Percentiles rank a stretch among this genome's conserved stretches.
These are phyloP conservation scores for Drosophila incognita DNA, from an alignment of 2,888 invertebrate genomes.

Conservation along the genomic window DNA sequence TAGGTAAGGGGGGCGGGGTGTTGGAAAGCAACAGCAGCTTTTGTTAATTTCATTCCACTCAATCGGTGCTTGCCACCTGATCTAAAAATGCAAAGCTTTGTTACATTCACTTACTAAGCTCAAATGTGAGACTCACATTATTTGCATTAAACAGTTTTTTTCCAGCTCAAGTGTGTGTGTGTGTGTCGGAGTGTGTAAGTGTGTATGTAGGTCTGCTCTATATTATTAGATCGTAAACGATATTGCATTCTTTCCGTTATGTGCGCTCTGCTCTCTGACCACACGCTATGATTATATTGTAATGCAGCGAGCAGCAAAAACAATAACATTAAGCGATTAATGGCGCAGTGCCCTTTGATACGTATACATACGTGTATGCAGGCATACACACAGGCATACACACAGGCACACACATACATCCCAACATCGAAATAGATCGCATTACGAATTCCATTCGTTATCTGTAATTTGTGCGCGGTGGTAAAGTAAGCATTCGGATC, in stretches of 20 bases:
- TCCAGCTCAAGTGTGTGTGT: neutral
- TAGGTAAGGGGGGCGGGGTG: too few species aligned
- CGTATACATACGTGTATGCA: neutral
- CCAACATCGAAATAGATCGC: neutral
- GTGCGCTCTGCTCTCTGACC: conserved; percentile 25
- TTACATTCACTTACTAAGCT: conserved; percentile 3
- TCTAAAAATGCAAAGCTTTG: conserved; percentile 15
- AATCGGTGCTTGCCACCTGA: conserved; percentile 4
- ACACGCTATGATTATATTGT: conserved; percentile 43
- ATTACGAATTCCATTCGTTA: neutral
- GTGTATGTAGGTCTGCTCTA: neutral
- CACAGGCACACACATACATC: neutral
- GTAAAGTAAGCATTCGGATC: neutral
- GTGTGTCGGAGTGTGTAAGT: neutral
- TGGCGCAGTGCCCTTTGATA: conserved; percentile 60
- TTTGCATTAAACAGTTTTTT: conserved; percentile 7
- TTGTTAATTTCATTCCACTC: conserved; percentile 1
- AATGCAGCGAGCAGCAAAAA: conserved; percentile 15
- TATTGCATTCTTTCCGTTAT: conserved; percentile 19
- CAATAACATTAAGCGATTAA: conserved; percentile 37
- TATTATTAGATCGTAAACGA: conserved; percentile 28
- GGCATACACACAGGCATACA: neutral
- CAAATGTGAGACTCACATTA: conserved; percentile 12
- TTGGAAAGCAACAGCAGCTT: neutral
- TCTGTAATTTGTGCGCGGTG: neutral